Base-by-base conservation (phyloP, 2,113 vertebrate genomes). In the Geothlypis trichas region DNA sequence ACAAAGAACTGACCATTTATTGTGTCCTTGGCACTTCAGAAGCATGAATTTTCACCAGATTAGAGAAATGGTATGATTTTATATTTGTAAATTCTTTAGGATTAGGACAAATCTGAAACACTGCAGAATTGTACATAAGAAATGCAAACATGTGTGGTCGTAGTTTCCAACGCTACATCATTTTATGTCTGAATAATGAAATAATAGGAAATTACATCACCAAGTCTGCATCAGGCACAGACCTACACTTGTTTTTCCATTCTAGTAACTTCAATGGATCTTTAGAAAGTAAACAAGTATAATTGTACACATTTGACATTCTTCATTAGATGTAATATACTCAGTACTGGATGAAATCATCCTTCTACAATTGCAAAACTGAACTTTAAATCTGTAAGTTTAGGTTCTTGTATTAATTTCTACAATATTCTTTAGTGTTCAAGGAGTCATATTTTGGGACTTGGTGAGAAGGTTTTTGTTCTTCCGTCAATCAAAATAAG, bases 81-180 rank as follows among this genome's bases (percentile, higher is more conserved):
- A 12, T 79, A 20, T 12, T 35, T 33, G 7, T 17, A 47, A 28
- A 28, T 68, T 78, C n/a, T 35, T 74, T 24, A 44, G 9, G 11
- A 67, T 71, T 52, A 49, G 14, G 15, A 73, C 21, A 6, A 75
- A 68, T n/a, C 10, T 72, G 28, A 81, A 94, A 65, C 27, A 80
- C 10, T 0, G 0, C 8, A 77, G 47, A 86, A 84, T 5, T 21
- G 16, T 47, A 61, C 10, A 5, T 37, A 47, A 84, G 26, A 71
- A 88, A 66, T 35, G 3, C 24, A 52, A 47, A 6, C 8, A 16
- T 21, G 22, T 66, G 37, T 59, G 17, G 11, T 4, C n/a, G 35
- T 61, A 44, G 9, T 84, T 83, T 81, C 30, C 26, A 67, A 57
- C 65, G n/a, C 3, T 18, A 7, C 11, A 4, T 15, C 2, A 63